A percentile compares a stretch with the other conserved stretches of the same genome.
Conservation (phyloP, 2,797 vertebrate species). For the Sciaenops ocellatus region DNA sequence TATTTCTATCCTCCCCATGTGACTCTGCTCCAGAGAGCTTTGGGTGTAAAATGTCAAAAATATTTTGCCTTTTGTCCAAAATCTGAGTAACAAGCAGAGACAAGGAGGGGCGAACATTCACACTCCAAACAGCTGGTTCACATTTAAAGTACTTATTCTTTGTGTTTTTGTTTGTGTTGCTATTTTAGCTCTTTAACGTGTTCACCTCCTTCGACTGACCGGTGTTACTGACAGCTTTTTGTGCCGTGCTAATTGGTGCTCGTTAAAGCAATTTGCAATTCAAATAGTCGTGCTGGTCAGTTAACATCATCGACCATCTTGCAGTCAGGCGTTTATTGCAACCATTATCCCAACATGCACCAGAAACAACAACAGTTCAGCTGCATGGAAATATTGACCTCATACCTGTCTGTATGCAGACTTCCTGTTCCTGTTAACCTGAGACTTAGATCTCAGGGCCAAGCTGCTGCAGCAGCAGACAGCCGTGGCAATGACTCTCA, state of each 20-base stretch:
- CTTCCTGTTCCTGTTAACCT: conserved; percentile 63
- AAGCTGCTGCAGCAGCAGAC: conserved; percentile 29
- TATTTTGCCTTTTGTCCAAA: conserved; percentile 26
- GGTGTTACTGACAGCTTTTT: conserved; percentile 33
- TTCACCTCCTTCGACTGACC: conserved; percentile 19
- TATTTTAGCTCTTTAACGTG: conserved; percentile 61
- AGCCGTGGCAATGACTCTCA: conserved; percentile 28
- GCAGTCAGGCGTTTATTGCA: neutral
- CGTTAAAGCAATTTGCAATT: conserved; percentile 51
- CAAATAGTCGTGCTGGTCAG: conserved; percentile 35
- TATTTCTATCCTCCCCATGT: neutral
- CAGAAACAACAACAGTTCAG: conserved; percentile 49
- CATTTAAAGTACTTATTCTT: conserved; percentile 65
- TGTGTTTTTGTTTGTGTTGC: conserved; percentile 71
- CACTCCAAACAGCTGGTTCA: conserved; percentile 72
- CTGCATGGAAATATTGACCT: conserved; percentile 74
- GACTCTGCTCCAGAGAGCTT: neutral
- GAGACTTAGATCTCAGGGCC: conserved; percentile 55
- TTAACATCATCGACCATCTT: neutral
- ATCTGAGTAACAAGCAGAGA: conserved; percentile 19
- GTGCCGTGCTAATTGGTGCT: conserved; percentile 26
- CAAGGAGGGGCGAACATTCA: neutral
- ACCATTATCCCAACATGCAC: conserved; percentile 34
- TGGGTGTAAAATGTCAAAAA: conserved; percentile 20
- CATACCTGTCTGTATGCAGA: conserved; percentile 65